Percentiles rank a stretch among this genome's conserved stretches.
phyloP scores from a whole-genome alignment of 2,797 vertebrate species.

The Pseudomugil gertrudae region DNA sequence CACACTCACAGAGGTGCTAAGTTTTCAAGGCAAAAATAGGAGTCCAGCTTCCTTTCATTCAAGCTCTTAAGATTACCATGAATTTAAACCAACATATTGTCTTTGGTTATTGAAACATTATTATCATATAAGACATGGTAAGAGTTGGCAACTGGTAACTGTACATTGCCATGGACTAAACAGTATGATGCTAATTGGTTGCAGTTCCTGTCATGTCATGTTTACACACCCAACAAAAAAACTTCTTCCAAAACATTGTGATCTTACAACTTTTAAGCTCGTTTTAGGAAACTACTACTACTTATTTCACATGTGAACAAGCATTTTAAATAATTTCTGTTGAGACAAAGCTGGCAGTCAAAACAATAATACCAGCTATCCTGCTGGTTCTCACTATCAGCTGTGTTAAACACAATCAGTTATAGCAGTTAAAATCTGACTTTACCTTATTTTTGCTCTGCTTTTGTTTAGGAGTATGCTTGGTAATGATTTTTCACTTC shows the following conservation, averaged over 20 bases:
- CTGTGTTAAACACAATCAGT: slow-evolving; percentile 23
- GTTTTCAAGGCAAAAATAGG: not conserved
- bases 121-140: not conserved
- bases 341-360: slow-evolving; percentile 13
- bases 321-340: not conserved
- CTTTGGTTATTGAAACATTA: not conserved
- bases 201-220: not conserved
- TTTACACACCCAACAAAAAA: not conserved
- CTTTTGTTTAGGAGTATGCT: slow-evolving; percentile 50
- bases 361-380: not conserved
- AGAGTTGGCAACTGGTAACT: not conserved
- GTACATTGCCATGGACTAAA: not conserved
- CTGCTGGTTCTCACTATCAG: slow-evolving; percentile 19
- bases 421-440: slow-evolving; percentile 23
- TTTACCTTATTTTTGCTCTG: slow-evolving; percentile 44
- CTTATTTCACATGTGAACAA: not conserved
- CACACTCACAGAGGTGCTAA: not conserved
- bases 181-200: not conserved
- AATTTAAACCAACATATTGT: not conserved
- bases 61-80: not conserved
- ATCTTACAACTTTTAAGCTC: not conserved
- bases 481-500: slow-evolving; percentile 62
- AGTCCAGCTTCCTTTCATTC: not conserved
- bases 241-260: not conserved
- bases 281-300: not conserved